These are phyloP conservation scores for Eriocheir sinensis DNA, from an alignment of 1,140 invertebrate genomes.

Conservation along the genomic window DNA sequence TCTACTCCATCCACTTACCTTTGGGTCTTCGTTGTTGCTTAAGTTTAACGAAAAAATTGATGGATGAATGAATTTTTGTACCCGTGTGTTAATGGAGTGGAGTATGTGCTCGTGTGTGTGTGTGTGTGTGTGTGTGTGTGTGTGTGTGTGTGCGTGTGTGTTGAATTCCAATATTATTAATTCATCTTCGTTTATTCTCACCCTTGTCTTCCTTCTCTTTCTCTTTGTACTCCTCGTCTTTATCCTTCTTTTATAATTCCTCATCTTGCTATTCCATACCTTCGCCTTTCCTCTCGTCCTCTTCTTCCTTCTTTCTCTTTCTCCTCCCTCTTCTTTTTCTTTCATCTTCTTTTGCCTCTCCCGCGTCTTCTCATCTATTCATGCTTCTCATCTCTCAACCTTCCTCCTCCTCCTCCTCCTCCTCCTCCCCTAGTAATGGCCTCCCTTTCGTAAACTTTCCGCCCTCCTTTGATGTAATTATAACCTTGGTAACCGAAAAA, in stretches of 20 bases:
- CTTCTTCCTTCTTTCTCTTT: not conserved
- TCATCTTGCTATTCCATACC: not conserved
- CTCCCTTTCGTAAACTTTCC: no score
- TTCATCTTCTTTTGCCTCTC: not conserved
- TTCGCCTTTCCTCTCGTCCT: not conserved
- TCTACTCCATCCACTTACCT: no score
- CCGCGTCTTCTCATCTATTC: no score
- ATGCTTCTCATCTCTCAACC: not conserved
- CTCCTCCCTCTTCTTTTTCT: not conserved
- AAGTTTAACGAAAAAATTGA: no score
- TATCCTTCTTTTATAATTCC: not conserved
- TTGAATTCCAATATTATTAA: no score
- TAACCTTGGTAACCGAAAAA: no score
- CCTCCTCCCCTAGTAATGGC: not conserved
- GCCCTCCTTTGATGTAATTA: no score
- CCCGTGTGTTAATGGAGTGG: no score
- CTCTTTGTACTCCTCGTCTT: not conserved
- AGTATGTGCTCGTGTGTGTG: not conserved
- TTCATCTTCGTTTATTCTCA: not conserved
- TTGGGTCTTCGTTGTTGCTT: no score
- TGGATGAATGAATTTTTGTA: no score
- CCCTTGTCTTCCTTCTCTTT: not conserved
- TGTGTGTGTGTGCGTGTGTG: conserved; percentile 15
- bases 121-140: conserved; percentile 43
- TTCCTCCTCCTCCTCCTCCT: not conserved